Conservation (phyloP, 2,797 vertebrate species). For the Manis pentadactyla region DNA sequence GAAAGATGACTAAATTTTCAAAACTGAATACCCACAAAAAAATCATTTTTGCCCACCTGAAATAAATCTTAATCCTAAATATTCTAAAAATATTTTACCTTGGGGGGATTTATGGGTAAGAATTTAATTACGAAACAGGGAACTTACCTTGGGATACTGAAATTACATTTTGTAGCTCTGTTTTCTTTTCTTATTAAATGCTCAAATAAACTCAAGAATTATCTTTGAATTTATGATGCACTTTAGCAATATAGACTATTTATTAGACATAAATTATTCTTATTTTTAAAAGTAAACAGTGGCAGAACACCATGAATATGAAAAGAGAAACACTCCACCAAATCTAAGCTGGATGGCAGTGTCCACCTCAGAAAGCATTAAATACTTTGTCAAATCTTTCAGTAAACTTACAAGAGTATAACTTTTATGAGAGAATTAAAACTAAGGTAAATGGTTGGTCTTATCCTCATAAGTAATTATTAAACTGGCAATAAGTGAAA, state of each 20-base stretch:
- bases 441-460: not conserved
- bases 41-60: not conserved
- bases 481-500: slow-evolving; percentile 1
- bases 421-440: not conserved
- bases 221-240: not conserved
- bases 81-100: not conserved
- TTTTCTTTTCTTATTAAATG: not conserved
- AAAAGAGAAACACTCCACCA: not conserved
- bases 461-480: not conserved
- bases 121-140: not conserved
- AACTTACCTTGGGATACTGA: not conserved
- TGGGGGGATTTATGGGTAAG: not conserved
- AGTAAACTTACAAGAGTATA: not conserved
- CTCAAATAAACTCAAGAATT: not conserved
- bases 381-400: not conserved
- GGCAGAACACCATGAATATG: not conserved
- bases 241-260: not conserved
- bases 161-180: slow-evolving; percentile 17
- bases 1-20: not conserved
- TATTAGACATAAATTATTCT: not conserved
- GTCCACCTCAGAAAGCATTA: not conserved
- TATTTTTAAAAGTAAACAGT: not conserved
- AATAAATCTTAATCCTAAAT: not conserved
- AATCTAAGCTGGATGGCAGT: not conserved
- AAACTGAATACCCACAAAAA: not conserved